These are phyloP conservation scores for Apteryx owenii DNA, from an alignment of 2,113 vertebrate genomes.

Conservation along the genomic window DNA sequence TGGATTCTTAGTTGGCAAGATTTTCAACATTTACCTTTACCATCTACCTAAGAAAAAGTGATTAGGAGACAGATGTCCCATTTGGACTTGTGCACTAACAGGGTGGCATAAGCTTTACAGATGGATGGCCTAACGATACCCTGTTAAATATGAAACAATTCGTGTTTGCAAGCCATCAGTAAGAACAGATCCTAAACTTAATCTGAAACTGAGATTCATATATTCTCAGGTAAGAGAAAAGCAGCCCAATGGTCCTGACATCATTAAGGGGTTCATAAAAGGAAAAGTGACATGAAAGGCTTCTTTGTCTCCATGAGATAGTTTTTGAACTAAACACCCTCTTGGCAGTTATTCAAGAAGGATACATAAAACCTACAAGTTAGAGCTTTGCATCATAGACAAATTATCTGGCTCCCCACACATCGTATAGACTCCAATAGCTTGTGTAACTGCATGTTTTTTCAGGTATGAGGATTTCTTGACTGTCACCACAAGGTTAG, in stretches of 20 bases:
- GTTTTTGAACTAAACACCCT: fast-evolving
- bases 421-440: background rate
- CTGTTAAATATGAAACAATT: background rate
- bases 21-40: background rate
- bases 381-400: background rate
- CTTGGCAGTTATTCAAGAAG: background rate
- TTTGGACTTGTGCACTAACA: background rate
- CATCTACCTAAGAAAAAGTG: background rate
- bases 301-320: fast-evolving
- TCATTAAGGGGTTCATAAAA: background rate
- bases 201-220: background rate
- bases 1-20: background rate
- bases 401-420: background rate
- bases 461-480: slow-evolving; percentile 2
- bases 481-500: slow-evolving; percentile 65
- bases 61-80: fast-evolving
- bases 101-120: fast-evolving
- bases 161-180: fast-evolving
- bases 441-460: background rate
- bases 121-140: fast-evolving
- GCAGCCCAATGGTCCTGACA: fast-evolving
- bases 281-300: background rate
- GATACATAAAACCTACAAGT: background rate
- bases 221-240: background rate
- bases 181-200: background rate